Evolutionary conservation across 2,888 invertebrate species (phyloP).

Genomic region (Phengaris alcon): DNA sequence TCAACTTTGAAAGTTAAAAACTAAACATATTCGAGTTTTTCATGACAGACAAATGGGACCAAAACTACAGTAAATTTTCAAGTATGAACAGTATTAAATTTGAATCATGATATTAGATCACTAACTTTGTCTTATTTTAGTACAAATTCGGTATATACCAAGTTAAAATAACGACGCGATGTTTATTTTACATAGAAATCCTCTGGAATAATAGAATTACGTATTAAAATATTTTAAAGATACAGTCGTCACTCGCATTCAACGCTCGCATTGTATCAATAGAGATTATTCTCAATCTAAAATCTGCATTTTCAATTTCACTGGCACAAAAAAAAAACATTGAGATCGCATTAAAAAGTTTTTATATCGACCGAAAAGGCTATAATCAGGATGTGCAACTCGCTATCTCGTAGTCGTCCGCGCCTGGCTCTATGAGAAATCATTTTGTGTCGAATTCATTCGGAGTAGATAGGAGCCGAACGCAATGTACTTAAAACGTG

Average conservation of each 20-base stretch:
- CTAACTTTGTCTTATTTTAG: background rate
- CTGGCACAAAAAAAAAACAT: background rate
- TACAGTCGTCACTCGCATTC: background rate
- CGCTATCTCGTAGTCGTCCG: background rate
- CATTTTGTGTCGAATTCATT: constrained; percentile 59
- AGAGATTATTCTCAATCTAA: background rate
- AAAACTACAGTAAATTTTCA: background rate
- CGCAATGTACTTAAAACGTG: constrained; percentile 66
- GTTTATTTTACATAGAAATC: background rate
- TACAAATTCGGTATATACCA: background rate
- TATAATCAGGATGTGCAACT: background rate
- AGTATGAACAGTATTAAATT: no score
- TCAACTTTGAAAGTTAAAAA: background rate
- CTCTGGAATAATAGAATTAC: background rate
- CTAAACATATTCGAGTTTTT: background rate
- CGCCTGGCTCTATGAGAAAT: constrained; percentile 34
- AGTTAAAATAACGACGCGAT: background rate
- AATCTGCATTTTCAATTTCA: background rate
- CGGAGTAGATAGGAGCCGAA: constrained; percentile 59
- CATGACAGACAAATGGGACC: background rate
- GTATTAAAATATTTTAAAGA: background rate
- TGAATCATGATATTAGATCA: background rate
- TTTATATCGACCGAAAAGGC: background rate
- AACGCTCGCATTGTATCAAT: background rate
- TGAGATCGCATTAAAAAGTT: background rate